These are phyloP conservation scores for Lepus oiostolus DNA, from an alignment of 2,797 vertebrate genomes.

Conservation along the genomic window DNA sequence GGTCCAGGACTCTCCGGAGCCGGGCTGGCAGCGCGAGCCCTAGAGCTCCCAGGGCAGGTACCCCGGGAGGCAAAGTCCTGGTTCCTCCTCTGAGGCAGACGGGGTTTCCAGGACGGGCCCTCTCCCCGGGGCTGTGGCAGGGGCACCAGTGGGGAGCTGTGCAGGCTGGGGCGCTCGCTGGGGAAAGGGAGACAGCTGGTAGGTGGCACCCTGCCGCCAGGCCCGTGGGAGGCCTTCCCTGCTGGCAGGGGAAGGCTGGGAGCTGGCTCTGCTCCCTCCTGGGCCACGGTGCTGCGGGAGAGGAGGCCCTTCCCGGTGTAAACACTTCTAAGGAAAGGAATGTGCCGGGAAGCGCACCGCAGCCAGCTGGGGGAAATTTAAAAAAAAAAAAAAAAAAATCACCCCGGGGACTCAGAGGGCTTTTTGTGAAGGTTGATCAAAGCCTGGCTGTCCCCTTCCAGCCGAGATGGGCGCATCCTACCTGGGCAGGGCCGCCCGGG, in stretches of 20 bases:
- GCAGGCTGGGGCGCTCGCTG: neutral
- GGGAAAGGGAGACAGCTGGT: neutral
- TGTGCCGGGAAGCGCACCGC: slow-evolving; percentile 41
- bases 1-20: neutral
- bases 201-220: neutral
- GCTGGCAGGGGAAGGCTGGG: neutral
- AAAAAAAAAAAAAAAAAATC: slow-evolving; percentile 25
- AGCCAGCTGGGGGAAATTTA: slow-evolving; percentile 63
- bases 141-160: neutral
- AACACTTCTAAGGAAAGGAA: slow-evolving; percentile 73
- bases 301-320: slow-evolving; percentile 48
- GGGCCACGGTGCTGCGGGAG: neutral
- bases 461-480: slow-evolving; percentile 19
- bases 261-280: neutral
- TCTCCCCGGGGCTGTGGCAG: neutral
- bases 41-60: neutral
- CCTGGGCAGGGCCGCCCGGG: slow-evolving; percentile 36
- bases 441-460: neutral
- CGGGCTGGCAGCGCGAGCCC: neutral
- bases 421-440: slow-evolving; percentile 56
- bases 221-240: neutral
- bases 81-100: neutral
- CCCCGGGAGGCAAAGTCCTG: slow-evolving; percentile 36
- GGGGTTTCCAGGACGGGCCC: neutral
- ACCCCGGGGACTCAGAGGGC: slow-evolving; percentile 27